A percentile compares a stretch with the other conserved stretches of the same genome.
phyloP scores from a whole-genome alignment of 2,888 invertebrate genomes.

The Drosophila birchii region DNA sequence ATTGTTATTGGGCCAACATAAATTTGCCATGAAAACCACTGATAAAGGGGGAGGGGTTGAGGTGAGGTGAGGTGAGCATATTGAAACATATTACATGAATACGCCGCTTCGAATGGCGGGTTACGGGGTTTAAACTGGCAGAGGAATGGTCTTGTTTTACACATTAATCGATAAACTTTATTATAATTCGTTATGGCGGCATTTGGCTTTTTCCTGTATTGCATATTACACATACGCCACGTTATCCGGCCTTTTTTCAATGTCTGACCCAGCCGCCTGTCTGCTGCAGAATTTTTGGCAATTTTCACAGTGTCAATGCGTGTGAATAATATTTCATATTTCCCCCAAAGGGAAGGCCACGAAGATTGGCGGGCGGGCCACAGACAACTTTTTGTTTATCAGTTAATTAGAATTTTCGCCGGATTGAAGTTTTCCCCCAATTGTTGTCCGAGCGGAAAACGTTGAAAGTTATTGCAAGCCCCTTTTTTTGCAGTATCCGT shows the following conservation, averaged over 20 bases:
- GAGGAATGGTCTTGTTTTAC: conserved; percentile 31
- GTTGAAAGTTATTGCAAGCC: conserved; percentile 55
- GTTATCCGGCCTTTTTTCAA: conserved; percentile 41
- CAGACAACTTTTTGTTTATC: conserved; percentile 61
- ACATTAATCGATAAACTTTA: conserved; percentile 75
- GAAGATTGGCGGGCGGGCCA: conserved; percentile 16
- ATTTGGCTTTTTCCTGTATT: conserved; percentile 35
- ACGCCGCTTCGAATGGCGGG: conserved; percentile 16
- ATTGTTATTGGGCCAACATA: conserved; percentile 40
- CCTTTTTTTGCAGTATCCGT: conserved; percentile 55
- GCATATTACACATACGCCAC: conserved; percentile 54
- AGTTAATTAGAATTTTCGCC: conserved; percentile 73
- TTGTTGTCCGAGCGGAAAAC: conserved; percentile 61
- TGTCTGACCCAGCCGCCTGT: conserved; percentile 37
- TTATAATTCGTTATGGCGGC: conserved; percentile 69
- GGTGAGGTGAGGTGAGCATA: conserved; percentile 60
- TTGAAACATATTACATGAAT: conserved; percentile 59
- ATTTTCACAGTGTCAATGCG: conserved; percentile 48
- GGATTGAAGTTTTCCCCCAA: conserved; percentile 32
- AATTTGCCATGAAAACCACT: conserved; percentile 51
- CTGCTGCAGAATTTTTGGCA: conserved; percentile 32
- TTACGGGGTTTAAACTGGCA: neutral
- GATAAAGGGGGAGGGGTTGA: conserved; percentile 3
- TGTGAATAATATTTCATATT: conserved; percentile 62
- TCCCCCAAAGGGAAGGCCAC: neutral